Evolutionary conservation across 2,797 vertebrate species (phyloP).

Genomic region (Avahi laniger): DNA sequence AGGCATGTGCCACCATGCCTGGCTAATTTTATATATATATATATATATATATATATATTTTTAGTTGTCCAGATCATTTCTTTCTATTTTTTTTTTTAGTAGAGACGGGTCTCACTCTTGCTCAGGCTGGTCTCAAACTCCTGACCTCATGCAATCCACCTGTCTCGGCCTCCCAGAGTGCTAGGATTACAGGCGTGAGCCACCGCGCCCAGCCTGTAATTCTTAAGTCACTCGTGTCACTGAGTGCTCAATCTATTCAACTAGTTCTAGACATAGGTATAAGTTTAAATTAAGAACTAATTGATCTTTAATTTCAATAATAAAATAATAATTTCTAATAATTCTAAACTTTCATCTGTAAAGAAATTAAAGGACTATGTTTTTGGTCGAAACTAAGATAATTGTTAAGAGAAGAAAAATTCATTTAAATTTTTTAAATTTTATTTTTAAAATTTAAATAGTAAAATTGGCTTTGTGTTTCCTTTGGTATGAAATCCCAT

Average conservation of each 20-base stretch:
- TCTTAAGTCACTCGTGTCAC: neutral
- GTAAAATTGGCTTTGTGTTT: neutral
- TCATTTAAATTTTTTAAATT: neutral
- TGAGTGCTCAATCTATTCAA: neutral
- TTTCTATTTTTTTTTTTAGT: too few relatives aligned
- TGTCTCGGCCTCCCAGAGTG: too few relatives aligned
- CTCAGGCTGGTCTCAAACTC: too few relatives aligned
- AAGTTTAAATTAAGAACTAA: neutral
- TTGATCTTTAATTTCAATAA: neutral
- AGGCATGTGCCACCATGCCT: too few relatives aligned
- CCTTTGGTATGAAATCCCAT: neutral
- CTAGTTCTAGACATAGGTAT: neutral
- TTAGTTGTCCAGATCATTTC: too few relatives aligned
- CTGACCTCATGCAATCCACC: too few relatives aligned
- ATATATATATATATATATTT: too few relatives aligned
- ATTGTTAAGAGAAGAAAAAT: neutral
- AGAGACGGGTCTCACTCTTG: too few relatives aligned
- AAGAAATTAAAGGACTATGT: neutral
- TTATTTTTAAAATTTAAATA: neutral
- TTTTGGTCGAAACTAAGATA: neutral
- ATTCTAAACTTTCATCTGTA: neutral
- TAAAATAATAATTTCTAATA: neutral
- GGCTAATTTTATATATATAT: too few relatives aligned
- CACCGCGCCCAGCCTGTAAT: neutral
- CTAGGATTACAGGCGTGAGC: too few relatives aligned